These are phyloP conservation scores for Stigmatopora nigra DNA, from an alignment of 2,113 vertebrate genomes.

Conservation along the genomic window DNA sequence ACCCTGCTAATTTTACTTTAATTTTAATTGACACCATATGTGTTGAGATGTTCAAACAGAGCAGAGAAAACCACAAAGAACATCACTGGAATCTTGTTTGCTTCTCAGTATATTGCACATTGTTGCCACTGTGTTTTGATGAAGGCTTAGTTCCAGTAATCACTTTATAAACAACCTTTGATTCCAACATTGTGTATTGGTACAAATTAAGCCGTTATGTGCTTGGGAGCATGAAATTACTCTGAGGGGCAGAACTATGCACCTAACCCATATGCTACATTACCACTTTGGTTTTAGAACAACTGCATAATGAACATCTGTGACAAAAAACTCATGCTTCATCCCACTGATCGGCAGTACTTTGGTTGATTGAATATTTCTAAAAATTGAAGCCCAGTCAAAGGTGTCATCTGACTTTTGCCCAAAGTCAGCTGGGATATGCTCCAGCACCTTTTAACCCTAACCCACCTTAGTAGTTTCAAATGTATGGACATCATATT, in stretches of 20 bases:
- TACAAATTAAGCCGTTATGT: neutral
- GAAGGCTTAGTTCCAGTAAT: slow-evolving; percentile 17
- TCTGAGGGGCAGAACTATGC: neutral
- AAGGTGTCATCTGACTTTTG: no score
- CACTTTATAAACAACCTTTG: neutral
- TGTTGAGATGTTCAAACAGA: slow-evolving; percentile 26
- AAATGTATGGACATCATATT: no score
- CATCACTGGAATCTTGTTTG: slow-evolving; percentile 16
- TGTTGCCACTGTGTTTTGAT: slow-evolving; percentile 13
- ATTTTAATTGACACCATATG: slow-evolving; percentile 32
- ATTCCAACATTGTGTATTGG: neutral
- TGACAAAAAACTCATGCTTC: neutral
- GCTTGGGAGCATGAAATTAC: neutral
- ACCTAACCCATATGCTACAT: neutral
- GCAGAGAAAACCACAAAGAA: slow-evolving; percentile 31
- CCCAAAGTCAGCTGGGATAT: no score
- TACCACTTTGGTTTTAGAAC: neutral
- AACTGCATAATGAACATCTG: neutral
- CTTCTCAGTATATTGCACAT: slow-evolving; percentile 17
- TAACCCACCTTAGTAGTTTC: no score
- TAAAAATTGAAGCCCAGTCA: no score
- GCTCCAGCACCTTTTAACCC: no score
- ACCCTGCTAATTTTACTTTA: slow-evolving; percentile 17
- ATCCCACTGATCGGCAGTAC: no score
- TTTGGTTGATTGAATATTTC: no score